These are phyloP conservation scores for Sebastes oblongus DNA, from an alignment of 2,797 vertebrate genomes.

Conservation along the genomic window DNA sequence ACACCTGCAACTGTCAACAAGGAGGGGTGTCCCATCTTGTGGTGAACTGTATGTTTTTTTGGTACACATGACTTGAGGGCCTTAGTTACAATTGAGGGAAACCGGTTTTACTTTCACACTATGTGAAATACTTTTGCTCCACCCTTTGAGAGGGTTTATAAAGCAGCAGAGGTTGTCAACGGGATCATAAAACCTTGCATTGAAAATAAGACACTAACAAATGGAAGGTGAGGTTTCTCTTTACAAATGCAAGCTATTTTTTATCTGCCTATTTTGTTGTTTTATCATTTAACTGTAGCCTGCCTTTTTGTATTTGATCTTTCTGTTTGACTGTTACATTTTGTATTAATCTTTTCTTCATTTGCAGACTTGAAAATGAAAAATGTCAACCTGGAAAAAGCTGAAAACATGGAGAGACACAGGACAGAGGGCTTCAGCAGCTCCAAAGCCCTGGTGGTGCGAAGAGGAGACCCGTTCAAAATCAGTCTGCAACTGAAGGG, in stretches of 20 bases:
- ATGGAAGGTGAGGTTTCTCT: constrained; percentile 76
- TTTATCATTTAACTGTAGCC: background rate
- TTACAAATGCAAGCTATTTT: background rate
- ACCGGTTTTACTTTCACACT: constrained; percentile 1
- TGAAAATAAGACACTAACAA: constrained; percentile 7
- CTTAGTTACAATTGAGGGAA: constrained; percentile 6
- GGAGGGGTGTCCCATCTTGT: background rate
- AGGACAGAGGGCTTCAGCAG: constrained; percentile 69
- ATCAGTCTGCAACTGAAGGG: constrained; percentile 64
- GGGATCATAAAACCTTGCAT: background rate
- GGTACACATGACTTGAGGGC: background rate
- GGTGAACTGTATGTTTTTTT: background rate
- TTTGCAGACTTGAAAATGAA: constrained; percentile 66
- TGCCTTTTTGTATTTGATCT: background rate
- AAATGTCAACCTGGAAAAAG: constrained; percentile 63
- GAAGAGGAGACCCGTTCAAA: constrained; percentile 76
- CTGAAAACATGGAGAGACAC: constrained; percentile 71
- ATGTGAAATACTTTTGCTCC: background rate
- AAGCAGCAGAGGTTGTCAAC: constrained; percentile 5
- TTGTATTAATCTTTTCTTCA: background rate
- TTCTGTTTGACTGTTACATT: background rate
- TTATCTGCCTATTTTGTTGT: background rate
- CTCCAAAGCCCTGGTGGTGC: constrained; percentile 72
- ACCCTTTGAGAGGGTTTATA: constrained; percentile 42
- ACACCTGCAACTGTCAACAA: background rate